Conservation (phyloP, 2,888 invertebrate species). For the Lamellibrachia columna region DNA sequence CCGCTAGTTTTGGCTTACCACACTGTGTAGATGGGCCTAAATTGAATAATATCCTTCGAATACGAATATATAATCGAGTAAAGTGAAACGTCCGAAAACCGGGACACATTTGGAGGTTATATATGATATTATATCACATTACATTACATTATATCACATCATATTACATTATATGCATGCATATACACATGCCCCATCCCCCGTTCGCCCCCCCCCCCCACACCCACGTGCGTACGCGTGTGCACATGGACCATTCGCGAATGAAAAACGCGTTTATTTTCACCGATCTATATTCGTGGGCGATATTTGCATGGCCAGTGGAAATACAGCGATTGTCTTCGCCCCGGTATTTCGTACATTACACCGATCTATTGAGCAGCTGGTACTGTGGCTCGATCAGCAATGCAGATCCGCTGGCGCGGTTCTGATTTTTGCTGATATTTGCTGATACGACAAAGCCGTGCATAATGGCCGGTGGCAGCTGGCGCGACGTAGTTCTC, state of each 20-base stretch:
- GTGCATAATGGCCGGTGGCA: neutral
- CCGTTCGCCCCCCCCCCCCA: too few relatives aligned
- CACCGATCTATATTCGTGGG: neutral
- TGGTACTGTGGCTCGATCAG: neutral
- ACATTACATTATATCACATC: too few relatives aligned
- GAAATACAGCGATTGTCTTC: neutral
- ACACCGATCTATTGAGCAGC: neutral
- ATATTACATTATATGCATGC: too few relatives aligned
- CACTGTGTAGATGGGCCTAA: too few relatives aligned
- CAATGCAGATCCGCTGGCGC: neutral
- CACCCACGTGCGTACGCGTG: too few relatives aligned
- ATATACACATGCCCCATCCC: too few relatives aligned
- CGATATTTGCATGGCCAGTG: neutral
- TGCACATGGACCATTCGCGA: neutral
- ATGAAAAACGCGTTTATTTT: neutral
- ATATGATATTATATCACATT: too few relatives aligned
- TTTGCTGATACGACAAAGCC: neutral
- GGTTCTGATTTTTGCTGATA: neutral
- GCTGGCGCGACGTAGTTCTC: neutral
- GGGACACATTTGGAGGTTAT: too few relatives aligned
- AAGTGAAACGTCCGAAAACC: too few relatives aligned
- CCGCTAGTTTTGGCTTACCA: too few relatives aligned
- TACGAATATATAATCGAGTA: too few relatives aligned
- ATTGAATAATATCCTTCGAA: too few relatives aligned
- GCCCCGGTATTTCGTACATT: neutral